Percentiles rank a stretch among this genome's conserved stretches.
Conservation (phyloP, 2,113 vertebrate species). For the Entosphenus tridentatus region DNA sequence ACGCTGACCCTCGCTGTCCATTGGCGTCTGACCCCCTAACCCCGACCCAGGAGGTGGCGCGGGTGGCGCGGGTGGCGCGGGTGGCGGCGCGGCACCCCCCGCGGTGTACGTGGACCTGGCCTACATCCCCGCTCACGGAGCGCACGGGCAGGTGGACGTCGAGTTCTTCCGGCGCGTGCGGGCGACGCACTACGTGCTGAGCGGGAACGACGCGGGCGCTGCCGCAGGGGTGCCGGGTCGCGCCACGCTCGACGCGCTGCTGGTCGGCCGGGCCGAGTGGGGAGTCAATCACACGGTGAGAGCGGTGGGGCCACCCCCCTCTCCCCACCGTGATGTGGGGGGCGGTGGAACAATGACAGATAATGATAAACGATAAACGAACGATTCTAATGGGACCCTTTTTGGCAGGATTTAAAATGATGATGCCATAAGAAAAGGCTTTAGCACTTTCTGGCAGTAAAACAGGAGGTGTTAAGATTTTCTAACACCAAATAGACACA, state of each 20-base stretch:
- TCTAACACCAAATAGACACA: too few relatives aligned
- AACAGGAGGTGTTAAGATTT: too few relatives aligned
- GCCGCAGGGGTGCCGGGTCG: conserved; percentile 28
- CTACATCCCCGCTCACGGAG: conserved; percentile 44
- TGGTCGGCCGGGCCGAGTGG: conserved; percentile 48
- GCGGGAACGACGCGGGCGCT: conserved; percentile 37
- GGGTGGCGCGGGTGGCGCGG: rapidly evolving
- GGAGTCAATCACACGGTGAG: conserved; percentile 36
- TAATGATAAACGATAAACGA: too few relatives aligned
- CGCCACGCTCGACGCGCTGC: conserved; percentile 39
- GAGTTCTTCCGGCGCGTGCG: conserved; percentile 49
- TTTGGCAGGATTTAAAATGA: too few relatives aligned
- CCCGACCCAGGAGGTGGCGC: too few relatives aligned
- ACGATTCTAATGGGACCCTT: too few relatives aligned
- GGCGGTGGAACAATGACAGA: too few relatives aligned
- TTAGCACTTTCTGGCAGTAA: too few relatives aligned
- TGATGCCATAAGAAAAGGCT: too few relatives aligned
- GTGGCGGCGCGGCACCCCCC: rapidly evolving
- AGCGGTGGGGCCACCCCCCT: not conserved
- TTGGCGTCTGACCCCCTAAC: too few relatives aligned
- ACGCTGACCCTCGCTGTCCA: too few relatives aligned
- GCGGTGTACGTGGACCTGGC: conserved; percentile 55
- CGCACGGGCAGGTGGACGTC: conserved; percentile 28
- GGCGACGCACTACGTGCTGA: conserved; percentile 57
- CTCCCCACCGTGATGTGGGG: not conserved